Conservation (phyloP, 2,113 vertebrate genomes). For the Polypterus senegalus region DNA sequence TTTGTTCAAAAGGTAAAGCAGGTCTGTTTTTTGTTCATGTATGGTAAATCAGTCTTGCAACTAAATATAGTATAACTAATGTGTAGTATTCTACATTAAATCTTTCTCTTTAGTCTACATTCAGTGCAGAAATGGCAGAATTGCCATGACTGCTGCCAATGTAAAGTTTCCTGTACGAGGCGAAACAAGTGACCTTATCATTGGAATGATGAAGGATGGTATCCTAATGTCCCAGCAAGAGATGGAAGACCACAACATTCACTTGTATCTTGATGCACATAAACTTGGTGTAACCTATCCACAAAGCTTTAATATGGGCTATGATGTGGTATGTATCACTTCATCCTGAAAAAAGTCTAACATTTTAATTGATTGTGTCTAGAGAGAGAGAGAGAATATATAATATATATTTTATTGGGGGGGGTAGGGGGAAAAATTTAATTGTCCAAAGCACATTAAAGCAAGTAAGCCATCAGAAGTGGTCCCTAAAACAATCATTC, state of each 20-base stretch:
- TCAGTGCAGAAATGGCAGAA: neutral
- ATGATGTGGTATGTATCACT: too few species aligned
- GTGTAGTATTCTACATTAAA: too few species aligned
- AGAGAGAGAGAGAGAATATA: too few species aligned
- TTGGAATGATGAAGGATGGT: conserved; percentile 7
- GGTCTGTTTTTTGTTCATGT: neutral
- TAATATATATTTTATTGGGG: too few species aligned
- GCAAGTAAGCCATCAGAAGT: too few species aligned
- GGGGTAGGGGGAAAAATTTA: too few species aligned
- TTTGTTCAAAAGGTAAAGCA: conserved; percentile 8
- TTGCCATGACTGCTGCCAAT: neutral
- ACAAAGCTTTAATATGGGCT: too few species aligned
- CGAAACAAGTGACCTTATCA: neutral
- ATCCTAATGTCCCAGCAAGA: conserved; percentile 8
- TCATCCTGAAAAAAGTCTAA: too few species aligned
- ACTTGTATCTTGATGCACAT: neutral
- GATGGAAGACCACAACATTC: neutral
- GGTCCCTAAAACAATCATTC: too few species aligned
- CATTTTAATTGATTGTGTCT: too few species aligned
- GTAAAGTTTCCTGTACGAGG: neutral
- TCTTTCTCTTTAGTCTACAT: conserved; percentile 1
- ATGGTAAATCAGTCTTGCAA: neutral
- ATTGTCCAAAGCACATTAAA: too few species aligned
- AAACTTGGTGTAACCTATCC: too few species aligned
- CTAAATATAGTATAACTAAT: neutral